Conservation (phyloP, 1,140 invertebrate species). For the Megathymus violae region DNA sequence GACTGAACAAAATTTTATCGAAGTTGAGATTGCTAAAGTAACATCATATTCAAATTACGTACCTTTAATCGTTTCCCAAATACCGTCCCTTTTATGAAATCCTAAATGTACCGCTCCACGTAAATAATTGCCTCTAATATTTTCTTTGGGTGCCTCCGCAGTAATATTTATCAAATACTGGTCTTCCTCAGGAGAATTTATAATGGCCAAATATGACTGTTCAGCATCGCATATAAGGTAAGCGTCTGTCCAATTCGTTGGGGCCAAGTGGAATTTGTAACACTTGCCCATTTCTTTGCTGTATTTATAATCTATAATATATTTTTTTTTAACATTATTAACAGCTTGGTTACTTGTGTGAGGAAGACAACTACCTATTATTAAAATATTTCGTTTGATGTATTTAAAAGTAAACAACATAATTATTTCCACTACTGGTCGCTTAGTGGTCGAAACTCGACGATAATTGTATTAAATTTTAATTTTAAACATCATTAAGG, state of each 20-base stretch:
- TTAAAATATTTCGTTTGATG: no score
- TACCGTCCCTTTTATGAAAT: conserved; percentile 50
- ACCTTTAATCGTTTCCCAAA: conserved; percentile 65
- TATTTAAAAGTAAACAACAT: no score
- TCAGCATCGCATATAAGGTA: conserved; percentile 63
- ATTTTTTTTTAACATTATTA: no score
- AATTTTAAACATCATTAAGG: no score
- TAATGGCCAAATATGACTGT: conserved; percentile 68
- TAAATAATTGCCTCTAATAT: conserved; percentile 46
- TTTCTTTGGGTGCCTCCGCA: conserved; percentile 45
- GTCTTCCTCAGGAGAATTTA: conserved; percentile 65
- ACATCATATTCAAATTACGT: conserved; percentile 8
- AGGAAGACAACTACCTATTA: no score
- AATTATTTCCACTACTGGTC: no score
- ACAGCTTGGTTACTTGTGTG: no score
- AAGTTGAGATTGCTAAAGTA: no score
- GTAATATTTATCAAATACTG: conserved; percentile 53
- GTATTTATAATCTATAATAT: conserved; percentile 62
- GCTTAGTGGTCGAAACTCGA: no score
- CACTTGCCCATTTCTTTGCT: conserved; percentile 54
- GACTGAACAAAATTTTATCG: background rate
- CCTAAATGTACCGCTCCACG: conserved; percentile 61
- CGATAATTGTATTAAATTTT: no score
- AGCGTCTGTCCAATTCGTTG: conserved; percentile 70
- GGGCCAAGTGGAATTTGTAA: conserved; percentile 72